These are phyloP conservation scores for Syrphus vitripennis DNA, from an alignment of 2,888 invertebrate genomes.

Conservation along the genomic window DNA sequence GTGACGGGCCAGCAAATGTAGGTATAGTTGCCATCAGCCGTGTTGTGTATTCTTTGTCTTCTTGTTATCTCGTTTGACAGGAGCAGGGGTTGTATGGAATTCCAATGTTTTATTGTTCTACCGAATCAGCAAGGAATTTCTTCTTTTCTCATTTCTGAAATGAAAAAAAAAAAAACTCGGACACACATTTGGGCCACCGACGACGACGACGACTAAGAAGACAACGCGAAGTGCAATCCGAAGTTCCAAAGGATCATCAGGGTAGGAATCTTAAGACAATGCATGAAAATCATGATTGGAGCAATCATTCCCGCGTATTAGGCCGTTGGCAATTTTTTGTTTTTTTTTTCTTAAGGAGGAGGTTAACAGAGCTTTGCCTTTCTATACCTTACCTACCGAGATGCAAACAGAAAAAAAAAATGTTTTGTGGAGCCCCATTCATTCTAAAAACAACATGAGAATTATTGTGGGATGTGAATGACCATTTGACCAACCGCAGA, in stretches of 20 bases:
- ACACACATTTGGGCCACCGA: conserved; percentile 68
- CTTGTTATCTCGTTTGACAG: conserved; percentile 23
- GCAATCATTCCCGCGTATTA: conserved; percentile 56
- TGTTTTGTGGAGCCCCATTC: conserved; percentile 14
- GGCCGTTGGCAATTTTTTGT: conserved; percentile 42
- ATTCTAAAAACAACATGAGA: not conserved
- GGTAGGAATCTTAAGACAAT: conserved; percentile 67
- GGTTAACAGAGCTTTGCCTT: not conserved
- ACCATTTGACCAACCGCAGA: conserved; percentile 57
- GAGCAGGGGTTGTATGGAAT: conserved; percentile 55
- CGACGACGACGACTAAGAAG: conserved; percentile 36
- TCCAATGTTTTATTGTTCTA: conserved; percentile 61
- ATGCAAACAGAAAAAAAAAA: conserved; percentile 48
- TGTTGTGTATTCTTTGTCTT: not conserved
- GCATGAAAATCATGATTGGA: conserved; percentile 67
- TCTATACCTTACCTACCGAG: conserved; percentile 1
- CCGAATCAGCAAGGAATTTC: conserved; percentile 20
- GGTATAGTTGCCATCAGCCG: not conserved
- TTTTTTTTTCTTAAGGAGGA: not conserved
- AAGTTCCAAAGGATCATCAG: conserved; percentile 66
- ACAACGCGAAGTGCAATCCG: not conserved
- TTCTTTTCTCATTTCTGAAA: not conserved
- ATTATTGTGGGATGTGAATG: conserved; percentile 31
- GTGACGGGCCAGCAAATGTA: not conserved
- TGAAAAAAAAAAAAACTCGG: conserved; percentile 1